Percentiles rank a stretch among this genome's conserved stretches.
These are phyloP conservation scores for Pseudomyrmex gracilis DNA, from an alignment of 1,140 invertebrate genomes.

Conservation along the genomic window DNA sequence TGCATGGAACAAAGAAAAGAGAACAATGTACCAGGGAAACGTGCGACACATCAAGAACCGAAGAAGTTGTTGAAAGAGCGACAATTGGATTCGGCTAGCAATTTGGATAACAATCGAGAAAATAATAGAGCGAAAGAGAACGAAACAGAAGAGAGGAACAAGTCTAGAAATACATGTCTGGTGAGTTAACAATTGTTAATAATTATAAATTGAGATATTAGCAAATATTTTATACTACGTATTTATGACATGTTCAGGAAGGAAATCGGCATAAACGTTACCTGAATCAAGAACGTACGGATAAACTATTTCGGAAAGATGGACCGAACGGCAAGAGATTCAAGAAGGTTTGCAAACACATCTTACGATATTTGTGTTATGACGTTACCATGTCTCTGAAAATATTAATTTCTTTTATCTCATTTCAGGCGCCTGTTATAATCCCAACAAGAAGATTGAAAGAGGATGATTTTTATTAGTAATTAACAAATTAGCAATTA, in stretches of 20 bases:
- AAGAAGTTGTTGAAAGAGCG: not conserved
- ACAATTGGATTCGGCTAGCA: not conserved
- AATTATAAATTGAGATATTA: constrained; percentile 7
- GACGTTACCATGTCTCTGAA: not conserved
- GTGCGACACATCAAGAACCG: not conserved
- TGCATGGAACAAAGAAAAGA: not conserved
- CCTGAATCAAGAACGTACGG: not conserved
- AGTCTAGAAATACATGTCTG: not conserved
- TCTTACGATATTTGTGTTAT: not conserved
- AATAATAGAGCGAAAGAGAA: not conserved
- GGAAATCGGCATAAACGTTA: not conserved
- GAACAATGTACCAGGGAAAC: not conserved
- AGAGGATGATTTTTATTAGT: not conserved
- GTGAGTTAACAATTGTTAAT: constrained; percentile 29
- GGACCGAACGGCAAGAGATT: constrained; percentile 27
- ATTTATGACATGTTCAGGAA: not conserved
- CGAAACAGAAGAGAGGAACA: not conserved
- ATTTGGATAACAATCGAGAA: not conserved
- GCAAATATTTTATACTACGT: not conserved
- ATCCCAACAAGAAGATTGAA: constrained; percentile 1
- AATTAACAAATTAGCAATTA: not conserved
- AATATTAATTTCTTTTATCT: not conserved
- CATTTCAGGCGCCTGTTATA: constrained; percentile 1
- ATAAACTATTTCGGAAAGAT: constrained; percentile 28
- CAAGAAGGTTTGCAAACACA: constrained; percentile 14